Evolutionary conservation across 1,140 invertebrate genomes (phyloP).

Genomic region (Diabrotica undecimpunctata): DNA sequence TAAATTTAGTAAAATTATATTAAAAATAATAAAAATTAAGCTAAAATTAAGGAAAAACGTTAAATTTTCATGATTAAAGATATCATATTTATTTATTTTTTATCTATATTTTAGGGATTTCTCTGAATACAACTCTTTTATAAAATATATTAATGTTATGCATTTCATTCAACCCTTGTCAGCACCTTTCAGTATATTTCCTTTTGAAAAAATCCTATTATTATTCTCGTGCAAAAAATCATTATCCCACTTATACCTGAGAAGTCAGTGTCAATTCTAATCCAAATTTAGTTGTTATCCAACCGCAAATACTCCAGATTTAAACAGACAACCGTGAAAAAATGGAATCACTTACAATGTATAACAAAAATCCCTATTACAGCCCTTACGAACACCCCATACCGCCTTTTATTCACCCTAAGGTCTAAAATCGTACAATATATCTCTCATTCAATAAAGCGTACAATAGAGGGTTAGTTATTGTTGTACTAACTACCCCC

Average conservation of each 20-base stretch:
- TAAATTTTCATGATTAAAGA: too few relatives aligned
- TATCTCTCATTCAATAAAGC: conserved; percentile 44
- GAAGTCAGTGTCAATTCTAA: not conserved
- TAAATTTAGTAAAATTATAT: too few relatives aligned
- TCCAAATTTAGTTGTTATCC: conserved; percentile 30
- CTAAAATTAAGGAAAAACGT: too few relatives aligned
- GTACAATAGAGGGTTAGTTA: conserved; percentile 39
- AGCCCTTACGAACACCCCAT: conserved; percentile 33
- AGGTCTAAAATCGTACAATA: conserved; percentile 35
- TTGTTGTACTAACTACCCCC: conserved; percentile 44
- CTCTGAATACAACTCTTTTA: too few relatives aligned
- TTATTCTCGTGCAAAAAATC: not conserved
- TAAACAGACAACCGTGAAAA: conserved; percentile 46
- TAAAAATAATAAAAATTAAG: too few relatives aligned
- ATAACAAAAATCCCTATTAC: conserved; percentile 24
- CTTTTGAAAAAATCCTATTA: not conserved
- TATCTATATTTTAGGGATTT: too few relatives aligned
- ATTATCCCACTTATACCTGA: not conserved
- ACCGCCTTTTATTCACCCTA: conserved; percentile 31
- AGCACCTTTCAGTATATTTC: not conserved
- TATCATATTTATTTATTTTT: too few relatives aligned
- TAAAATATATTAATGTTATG: not conserved
- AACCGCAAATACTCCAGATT: conserved; percentile 37
- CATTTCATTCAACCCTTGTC: not conserved
- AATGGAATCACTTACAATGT: conserved; percentile 39